Base-by-base conservation (phyloP, 2,113 vertebrate genomes). In the Catharus fuscescens region DNA sequence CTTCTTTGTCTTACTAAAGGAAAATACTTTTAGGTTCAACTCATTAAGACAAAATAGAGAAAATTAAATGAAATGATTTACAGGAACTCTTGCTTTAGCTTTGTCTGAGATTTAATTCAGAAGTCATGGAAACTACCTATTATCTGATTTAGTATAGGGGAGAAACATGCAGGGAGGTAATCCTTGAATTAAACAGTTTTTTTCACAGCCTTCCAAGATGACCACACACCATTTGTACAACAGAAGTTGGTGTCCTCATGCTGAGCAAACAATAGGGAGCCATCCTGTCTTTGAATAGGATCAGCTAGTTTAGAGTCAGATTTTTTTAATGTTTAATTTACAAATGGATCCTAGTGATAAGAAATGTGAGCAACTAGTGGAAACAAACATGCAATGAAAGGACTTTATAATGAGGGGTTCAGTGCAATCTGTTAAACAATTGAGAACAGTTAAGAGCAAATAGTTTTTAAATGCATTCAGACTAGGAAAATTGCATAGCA, bases 161-260 rank as follows among this genome's bases (percentile, higher is more conserved):
- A 98, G 98, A 99, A 99, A 98, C 99, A 98, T 98, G 98, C 99
- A 99, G 98, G 98, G 98, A 99, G 98, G 99, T 99, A 99, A 99
- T 99, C 99, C 99, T 98, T 99, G 99, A 99, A 99, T 99, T 99
- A 99, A 99, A 99, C 98, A 99, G 98, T 98, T 99, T 99, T 99
- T 93, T 96, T 97, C 97, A 95, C 97, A 97, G 98, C 98, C 98
- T 98, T 98, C 98, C 93, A 98, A 98, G 99, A 99, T 99, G 99
- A 99, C 99, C 99, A 98, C 99, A 98, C 98, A 98, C 98, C 98
- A 98, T 98, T 98, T 98, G 98, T 98, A 98, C 98, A 98, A 98
- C 98, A 98, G 98, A 98, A 98, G 98, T 98, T 98, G 98, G 98
- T 98, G 98, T 99, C 99, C 98, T 98, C 99, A 99, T 98, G 99